Base-by-base conservation (phyloP, 2,888 invertebrate genomes). In the Eugnorisma glareosa region DNA sequence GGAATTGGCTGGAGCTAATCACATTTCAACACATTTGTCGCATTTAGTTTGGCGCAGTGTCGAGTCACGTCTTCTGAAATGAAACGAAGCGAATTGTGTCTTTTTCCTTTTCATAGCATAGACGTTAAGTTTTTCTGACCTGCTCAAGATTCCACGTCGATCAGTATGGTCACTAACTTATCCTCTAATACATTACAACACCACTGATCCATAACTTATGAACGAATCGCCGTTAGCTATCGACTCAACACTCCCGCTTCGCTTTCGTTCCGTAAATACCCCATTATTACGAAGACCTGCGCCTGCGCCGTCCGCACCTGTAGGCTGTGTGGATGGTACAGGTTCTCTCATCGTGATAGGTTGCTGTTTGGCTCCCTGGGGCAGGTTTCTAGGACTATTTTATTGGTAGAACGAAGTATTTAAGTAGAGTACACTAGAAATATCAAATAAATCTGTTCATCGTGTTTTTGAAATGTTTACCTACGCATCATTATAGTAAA, bases 281-380 rank as follows among this genome's bases (percentile, higher is more conserved):
- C 64, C 28, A 59, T 82, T 63, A 78, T 78, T 72, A 82, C 35
- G 66, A 40, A 67, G 78, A n/a, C 74, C 54, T 40, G 40, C 40
- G 64, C 48, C 64, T 21, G 54, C 66, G 68, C 51, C 40, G 54
- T 21, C 64, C 48, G 31, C 51, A 40, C 69, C 73, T 51, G 66
- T 28, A 28, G 78, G 75, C 75, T 66, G 28, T 15, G 35, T 31
- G 21, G 48, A 72, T 72, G 51, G 59, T 75, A 37, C 83, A 63
- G 71, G 83, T 77, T 85, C 69, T 64, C 59, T n/a, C 61, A 82
- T 82, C 68, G 54, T 61, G 71, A 75, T 75, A 75, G 59, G 63
- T 77, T 45, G 48, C 51, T 63, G 76, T 69, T 69, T 63, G 73
- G 67, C 67, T 48, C 68, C 83, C 79, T 45, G 28, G n/a, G 83